Evolutionary conservation across 1,140 invertebrate species (phyloP).

Genomic region (Frieseomelitta varia): DNA sequence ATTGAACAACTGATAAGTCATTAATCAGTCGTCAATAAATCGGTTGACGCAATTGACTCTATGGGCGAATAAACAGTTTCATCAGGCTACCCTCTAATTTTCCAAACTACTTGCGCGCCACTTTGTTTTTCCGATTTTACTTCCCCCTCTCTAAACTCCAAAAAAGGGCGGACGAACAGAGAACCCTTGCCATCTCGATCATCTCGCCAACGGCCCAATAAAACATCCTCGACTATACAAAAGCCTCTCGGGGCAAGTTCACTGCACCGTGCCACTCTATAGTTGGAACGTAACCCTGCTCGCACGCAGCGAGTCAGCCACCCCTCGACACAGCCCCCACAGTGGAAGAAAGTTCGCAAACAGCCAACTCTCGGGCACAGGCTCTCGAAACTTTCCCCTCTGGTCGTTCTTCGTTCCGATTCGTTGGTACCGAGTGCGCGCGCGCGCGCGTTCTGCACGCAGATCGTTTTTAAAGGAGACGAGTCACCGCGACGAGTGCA

Average conservation of each 20-base stretch:
- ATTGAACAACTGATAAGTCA: too few species aligned
- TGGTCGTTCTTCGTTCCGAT: too few species aligned
- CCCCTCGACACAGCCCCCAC: neutral
- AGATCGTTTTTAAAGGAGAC: neutral
- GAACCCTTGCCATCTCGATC: neutral
- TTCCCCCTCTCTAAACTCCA: neutral
- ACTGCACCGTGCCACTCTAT: neutral
- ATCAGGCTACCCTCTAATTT: neutral
- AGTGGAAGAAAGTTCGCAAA: neutral
- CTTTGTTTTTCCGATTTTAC: neutral
- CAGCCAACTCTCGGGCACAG: neutral
- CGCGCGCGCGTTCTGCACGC: too few species aligned
- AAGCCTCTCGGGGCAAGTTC: neutral
- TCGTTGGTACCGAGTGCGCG: too few species aligned
- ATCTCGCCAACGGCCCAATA: neutral
- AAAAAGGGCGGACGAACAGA: too few species aligned
- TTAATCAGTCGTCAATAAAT: too few species aligned
- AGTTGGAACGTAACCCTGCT: neutral
- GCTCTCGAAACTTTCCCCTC: conserved; percentile 14
- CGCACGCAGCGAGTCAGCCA: neutral
- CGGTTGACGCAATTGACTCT: too few species aligned
- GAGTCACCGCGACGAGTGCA: too few species aligned
- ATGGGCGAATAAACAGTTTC: too few species aligned
- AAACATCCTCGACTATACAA: neutral
- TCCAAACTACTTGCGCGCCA: too few species aligned